These are phyloP conservation scores for Brachionus paranguensis DNA, from an alignment of 1,140 invertebrate species.

Conservation along the genomic window DNA sequence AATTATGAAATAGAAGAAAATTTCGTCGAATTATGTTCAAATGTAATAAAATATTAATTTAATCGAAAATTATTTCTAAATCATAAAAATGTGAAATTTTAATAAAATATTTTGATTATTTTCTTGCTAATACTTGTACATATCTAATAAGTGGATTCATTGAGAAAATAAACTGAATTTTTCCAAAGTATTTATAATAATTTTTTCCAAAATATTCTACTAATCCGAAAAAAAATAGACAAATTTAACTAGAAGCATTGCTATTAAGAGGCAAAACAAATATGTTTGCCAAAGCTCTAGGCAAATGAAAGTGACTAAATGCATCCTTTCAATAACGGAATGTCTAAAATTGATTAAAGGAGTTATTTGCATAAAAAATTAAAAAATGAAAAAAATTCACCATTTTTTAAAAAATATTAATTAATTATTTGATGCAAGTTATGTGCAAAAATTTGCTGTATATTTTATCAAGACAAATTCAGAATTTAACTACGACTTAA, in stretches of 20 bases:
- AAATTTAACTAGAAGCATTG: not conserved
- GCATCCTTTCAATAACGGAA: not conserved
- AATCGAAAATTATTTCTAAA: not conserved
- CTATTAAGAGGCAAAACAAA: not conserved
- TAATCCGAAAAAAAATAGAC: not conserved
- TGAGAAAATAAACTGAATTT: not conserved
- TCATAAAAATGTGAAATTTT: not conserved
- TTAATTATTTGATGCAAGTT: not conserved
- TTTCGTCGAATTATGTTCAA: not conserved
- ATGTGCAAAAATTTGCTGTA: not conserved
- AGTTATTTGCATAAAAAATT: not conserved
- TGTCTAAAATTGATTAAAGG: not conserved
- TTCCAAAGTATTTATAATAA: not conserved
- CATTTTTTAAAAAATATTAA: not conserved
- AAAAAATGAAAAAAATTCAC: not conserved
- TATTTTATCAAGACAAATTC: not conserved
- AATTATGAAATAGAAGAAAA: not conserved
- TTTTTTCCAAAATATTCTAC: not conserved
- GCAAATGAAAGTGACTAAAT: not conserved
- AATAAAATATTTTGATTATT: not conserved
- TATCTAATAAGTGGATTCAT: not conserved
- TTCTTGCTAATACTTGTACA: not conserved
- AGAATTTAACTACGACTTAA: no score
- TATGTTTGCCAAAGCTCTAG: not conserved
- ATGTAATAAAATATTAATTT: not conserved